Evolutionary conservation across 2,797 vertebrate genomes (phyloP), one percentile per base, ranked within the genome.

Genomic region (Molossus molossus): DNA sequence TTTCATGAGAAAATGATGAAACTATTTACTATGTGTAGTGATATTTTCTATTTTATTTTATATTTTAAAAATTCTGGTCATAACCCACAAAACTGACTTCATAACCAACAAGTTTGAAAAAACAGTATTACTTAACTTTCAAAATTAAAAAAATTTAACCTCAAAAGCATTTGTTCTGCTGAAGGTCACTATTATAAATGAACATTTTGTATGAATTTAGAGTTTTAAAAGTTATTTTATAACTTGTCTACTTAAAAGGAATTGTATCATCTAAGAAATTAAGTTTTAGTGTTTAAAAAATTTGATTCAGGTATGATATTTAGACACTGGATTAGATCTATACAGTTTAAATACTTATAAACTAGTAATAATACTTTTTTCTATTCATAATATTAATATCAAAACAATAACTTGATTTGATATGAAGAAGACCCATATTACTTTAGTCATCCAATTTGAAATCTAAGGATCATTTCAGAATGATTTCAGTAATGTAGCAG

Each of bases 151-250:
- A 72, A 90, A 88, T 37, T 65, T 2, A 87, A 73, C 55, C 45
- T 77, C 37, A 72, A 75, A 91, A 90, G 79, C 40, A 79, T 84
- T 95, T 82, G 25, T 92, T 65, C 53, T 94, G 10, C 53, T 69
- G 18, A 82, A 94, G 50, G 40, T 88, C 69, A 87, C 20, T 93
- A 17, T 84, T 95, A 10, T 89, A 84, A 94, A 91, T 81, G 55
- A 86, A 94, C 14, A 83, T 72, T 92, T 95, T 95, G 60, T 94
- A 40, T 87, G 29, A 76, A 83, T 91, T 90, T 95, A 62, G 9
- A 48, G 81, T 85, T 89, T 70, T 65, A 58, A 14, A 14, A 55
- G 40, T 92, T 79, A 87, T 90, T 72, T 95, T 95, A 58, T 80
- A 65, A 82, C 9, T 70, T 80, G 21, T 62, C 48, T 94, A 53